Evolutionary conservation across 2,888 invertebrate genomes (phyloP).

Genomic region (Mythimna lalbum): DNA sequence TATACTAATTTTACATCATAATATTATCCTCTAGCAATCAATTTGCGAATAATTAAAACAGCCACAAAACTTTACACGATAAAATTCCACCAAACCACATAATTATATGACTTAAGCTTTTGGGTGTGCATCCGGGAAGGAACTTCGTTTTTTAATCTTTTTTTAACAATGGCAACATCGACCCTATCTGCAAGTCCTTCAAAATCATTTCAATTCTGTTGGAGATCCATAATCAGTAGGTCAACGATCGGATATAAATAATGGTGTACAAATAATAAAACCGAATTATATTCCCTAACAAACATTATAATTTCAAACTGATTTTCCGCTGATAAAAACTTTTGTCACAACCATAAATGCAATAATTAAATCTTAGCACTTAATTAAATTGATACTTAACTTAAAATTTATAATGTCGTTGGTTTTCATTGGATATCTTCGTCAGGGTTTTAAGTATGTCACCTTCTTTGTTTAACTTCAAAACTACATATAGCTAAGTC

Average conservation of each 20-base stretch:
- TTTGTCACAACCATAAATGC: slow-evolving; percentile 23
- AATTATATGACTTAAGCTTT: not conserved
- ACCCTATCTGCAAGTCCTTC: slow-evolving; percentile 16
- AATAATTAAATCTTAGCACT: slow-evolving; percentile 49
- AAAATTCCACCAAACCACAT: not conserved
- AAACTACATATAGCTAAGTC: too few species aligned
- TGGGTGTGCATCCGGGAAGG: not conserved
- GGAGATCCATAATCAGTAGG: slow-evolving; percentile 19
- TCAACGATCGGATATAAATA: slow-evolving; percentile 23
- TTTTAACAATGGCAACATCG: not conserved
- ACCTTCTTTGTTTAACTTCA: slow-evolving; percentile 4
- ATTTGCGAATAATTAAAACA: too few species aligned
- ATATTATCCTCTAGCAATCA: too few species aligned
- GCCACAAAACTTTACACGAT: too few species aligned
- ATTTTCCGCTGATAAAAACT: slow-evolving; percentile 38
- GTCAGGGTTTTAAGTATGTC: slow-evolving; percentile 20
- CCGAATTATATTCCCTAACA: slow-evolving; percentile 5
- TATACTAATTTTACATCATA: too few species aligned
- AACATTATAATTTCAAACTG: slow-evolving; percentile 20
- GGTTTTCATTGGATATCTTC: slow-evolving; percentile 18
- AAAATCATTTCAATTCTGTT: slow-evolving; percentile 6
- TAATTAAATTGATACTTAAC: slow-evolving; percentile 31
- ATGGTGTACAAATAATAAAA: not conserved
- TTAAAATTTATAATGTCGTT: slow-evolving; percentile 30
- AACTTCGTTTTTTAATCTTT: not conserved